Evolutionary conservation across 2,888 invertebrate species (phyloP), one percentile per base, ranked within the genome.

Genomic region (Bhutanitis thaidina): DNA sequence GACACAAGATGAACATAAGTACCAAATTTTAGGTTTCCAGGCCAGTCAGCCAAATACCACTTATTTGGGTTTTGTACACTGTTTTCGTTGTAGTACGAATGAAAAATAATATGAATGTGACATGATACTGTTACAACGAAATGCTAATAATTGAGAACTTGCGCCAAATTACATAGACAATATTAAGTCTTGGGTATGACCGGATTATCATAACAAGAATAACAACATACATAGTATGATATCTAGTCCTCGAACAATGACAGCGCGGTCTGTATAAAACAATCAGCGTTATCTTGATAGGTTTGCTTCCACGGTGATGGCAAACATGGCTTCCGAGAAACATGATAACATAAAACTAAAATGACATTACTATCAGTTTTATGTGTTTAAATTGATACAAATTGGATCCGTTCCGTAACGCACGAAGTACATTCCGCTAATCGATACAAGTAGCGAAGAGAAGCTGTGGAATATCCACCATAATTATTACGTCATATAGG

Each of bases 221-320:
- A 39, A 49, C 38, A 43, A 39, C 34, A 13, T 34, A 39, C 34
- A 44, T 7, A 39, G 15, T 16, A 13, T 39, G 27, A 41, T 62
- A 55, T 61, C 62, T 59, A 68, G 61, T 61, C 61, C 62, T 66
- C 60, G 71, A 77, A 80, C 77, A 80, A 80, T 69, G 71, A 71
- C 72, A 64, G 64, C 64, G 64, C 67, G 62, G 62, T 65, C 62
- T 71, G 71, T 62, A 72, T 74, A 85, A 51, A 80, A 86, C 79
- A 79, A 59, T 68, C 65, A 62, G 56, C 58, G 65, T 82, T 87
- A 87, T 88, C 87, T 81, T 82, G 86, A 84, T 81, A 82, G 74
- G 82, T 87, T 85, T 86, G 72, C 82, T 70, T 69, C 32, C 40
- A 34, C 10, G 59, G 65, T 67, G 69, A 69, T 71, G 65, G 72